Percentiles rank a stretch among this genome's conserved stretches.
Conservation (phyloP, 2,888 invertebrate species). For the Plebejus anna region DNA sequence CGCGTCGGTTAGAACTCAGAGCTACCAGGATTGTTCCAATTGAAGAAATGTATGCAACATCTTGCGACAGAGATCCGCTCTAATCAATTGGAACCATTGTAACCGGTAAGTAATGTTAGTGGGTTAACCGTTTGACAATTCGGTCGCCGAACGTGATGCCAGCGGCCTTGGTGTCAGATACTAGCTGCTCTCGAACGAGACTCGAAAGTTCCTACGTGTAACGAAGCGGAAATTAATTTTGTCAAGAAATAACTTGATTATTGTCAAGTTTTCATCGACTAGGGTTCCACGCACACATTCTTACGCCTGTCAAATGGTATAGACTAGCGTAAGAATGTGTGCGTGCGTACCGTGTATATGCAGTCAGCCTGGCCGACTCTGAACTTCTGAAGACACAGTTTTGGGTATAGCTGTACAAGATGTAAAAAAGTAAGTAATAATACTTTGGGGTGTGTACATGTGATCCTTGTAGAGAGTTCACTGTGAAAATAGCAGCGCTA, state of each 20-base stretch:
- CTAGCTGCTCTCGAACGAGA: constrained; percentile 6
- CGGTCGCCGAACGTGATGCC: constrained; percentile 38
- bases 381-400: too few relatives aligned
- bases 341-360: too few relatives aligned
- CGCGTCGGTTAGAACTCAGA: not conserved
- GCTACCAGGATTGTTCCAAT: constrained; percentile 5
- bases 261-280: not conserved
- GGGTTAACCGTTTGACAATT: constrained; percentile 41
- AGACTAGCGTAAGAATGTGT: too few relatives aligned
- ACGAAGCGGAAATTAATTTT: not conserved
- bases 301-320: too few relatives aligned
- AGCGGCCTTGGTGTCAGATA: constrained; percentile 36
- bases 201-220: not conserved
- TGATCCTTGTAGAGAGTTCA: too few relatives aligned
- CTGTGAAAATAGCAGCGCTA: too few relatives aligned
- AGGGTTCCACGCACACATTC: too few relatives aligned
- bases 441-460: too few relatives aligned
- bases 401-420: too few relatives aligned
- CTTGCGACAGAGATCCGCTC: constrained; percentile 23
- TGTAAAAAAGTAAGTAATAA: too few relatives aligned
- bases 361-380: too few relatives aligned
- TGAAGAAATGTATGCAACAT: constrained; percentile 4
- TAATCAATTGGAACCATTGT: constrained; percentile 39
- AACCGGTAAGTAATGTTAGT: constrained; percentile 42
- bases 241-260: not conserved